Conservation (phyloP, 2,797 vertebrate species). For the Malacoraja senta region DNA sequence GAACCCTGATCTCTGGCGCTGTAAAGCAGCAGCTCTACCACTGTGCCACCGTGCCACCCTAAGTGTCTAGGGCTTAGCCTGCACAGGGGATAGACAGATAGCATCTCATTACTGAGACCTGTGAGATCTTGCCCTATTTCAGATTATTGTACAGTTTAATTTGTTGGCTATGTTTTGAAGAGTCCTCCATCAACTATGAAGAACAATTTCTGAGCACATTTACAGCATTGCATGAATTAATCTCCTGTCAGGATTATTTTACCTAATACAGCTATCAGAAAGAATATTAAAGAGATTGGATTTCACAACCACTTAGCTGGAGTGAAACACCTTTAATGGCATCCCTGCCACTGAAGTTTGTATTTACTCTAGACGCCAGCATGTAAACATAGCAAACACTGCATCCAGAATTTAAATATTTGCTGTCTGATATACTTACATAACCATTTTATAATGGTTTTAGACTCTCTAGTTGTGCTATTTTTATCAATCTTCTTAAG, state of each 20-base stretch:
- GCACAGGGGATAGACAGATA: not conserved
- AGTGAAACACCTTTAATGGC: not conserved
- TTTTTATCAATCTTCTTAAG: not conserved
- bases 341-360: not conserved
- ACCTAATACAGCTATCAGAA: not conserved
- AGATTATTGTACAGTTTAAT: not conserved
- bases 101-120: not conserved
- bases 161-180: not conserved
- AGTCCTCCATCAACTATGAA: not conserved
- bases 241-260: not conserved
- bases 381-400: not conserved
- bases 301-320: not conserved
- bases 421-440: constrained; percentile 6
- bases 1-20: no score
- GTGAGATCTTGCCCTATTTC: not conserved
- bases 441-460: not conserved
- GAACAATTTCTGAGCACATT: not conserved
- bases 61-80: no score
- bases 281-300: not conserved
- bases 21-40: no score
- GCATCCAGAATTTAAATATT: constrained; percentile 14
- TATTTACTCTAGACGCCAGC: not conserved
- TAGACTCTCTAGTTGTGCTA: no score
- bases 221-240: not conserved
- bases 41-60: no score